These are phyloP conservation scores for Lepidostoma basale DNA, from an alignment of 1,140 invertebrate species.

Conservation along the genomic window DNA sequence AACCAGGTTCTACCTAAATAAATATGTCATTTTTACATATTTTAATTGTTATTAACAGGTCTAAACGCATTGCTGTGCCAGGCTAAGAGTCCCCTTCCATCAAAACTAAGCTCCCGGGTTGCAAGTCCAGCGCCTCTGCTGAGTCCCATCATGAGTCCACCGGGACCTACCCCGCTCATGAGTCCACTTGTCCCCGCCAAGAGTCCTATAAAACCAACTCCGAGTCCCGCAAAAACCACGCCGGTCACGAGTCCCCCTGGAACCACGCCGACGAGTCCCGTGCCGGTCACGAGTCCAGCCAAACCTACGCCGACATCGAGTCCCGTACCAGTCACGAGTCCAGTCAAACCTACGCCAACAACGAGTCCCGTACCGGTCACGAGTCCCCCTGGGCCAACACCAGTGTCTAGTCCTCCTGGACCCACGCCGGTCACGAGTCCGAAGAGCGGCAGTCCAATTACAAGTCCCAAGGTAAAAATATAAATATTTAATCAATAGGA, in stretches of 20 bases:
- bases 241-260: slow-evolving; percentile 18
- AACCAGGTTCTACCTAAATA: too few relatives aligned
- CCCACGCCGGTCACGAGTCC: neutral
- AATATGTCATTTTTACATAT: too few relatives aligned
- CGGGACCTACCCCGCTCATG: neutral
- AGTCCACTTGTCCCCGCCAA: slow-evolving; percentile 11
- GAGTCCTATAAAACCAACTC: slow-evolving; percentile 29
- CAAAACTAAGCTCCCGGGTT: slow-evolving; percentile 25
- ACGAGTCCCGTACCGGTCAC: slow-evolving; percentile 7
- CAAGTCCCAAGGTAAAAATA: slow-evolving; percentile 28
- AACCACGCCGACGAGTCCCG: neutral
- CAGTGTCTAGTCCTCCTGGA: neutral
- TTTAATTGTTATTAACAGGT: too few relatives aligned
- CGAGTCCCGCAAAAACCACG: slow-evolving; percentile 10
- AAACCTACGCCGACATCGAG: slow-evolving; percentile 13
- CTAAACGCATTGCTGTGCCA: neutral
- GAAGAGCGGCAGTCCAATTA: slow-evolving; percentile 8
- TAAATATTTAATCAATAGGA: too few relatives aligned
- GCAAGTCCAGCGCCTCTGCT: slow-evolving; percentile 2
- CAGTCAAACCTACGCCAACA: slow-evolving; percentile 21
- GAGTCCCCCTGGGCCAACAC: slow-evolving; percentile 27
- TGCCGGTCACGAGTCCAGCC: slow-evolving; percentile 10
- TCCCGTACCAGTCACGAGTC: slow-evolving; percentile 22
- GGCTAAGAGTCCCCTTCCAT: neutral
- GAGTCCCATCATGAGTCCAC: slow-evolving; percentile 16